Evolutionary conservation across 2,888 invertebrate species (phyloP).

Genomic region (Catocala nupta): DNA sequence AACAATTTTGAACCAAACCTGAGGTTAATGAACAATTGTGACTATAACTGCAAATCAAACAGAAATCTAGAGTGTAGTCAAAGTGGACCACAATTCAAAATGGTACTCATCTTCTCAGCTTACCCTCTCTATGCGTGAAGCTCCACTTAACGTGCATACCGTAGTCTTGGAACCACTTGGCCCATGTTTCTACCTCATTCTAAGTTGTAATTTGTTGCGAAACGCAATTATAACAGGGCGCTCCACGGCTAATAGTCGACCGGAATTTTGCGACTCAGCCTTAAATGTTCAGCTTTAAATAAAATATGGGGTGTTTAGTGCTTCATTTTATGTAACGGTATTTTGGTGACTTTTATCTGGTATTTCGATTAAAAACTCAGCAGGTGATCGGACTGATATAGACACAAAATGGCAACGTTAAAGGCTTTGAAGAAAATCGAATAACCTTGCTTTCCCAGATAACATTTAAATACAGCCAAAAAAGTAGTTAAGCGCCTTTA

Average conservation of each 20-base stretch:
- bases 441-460: no score
- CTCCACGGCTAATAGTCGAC: slow-evolving; percentile 68
- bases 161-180: slow-evolving; percentile 62
- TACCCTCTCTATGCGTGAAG: slow-evolving; percentile 26
- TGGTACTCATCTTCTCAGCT: not conserved
- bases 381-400: no score
- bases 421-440: no score
- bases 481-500: no score
- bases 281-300: slow-evolving; percentile 46
- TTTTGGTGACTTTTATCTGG: not conserved
- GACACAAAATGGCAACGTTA: no score
- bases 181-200: slow-evolving; percentile 66
- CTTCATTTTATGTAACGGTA: slow-evolving; percentile 23
- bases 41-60: no score
- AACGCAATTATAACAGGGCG: slow-evolving; percentile 77
- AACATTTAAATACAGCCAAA: no score
- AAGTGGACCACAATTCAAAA: no score
- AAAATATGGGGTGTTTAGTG: slow-evolving; percentile 43
- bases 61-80: no score
- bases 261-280: slow-evolving; percentile 51
- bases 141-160: slow-evolving; percentile 39
- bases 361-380: not conserved
- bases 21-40: no score
- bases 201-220: slow-evolving; percentile 81
- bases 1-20: no score